Percentiles rank a stretch among this genome's conserved stretches.
Conservation (phyloP, 1,140 invertebrate genomes). For the Atta colombica region DNA sequence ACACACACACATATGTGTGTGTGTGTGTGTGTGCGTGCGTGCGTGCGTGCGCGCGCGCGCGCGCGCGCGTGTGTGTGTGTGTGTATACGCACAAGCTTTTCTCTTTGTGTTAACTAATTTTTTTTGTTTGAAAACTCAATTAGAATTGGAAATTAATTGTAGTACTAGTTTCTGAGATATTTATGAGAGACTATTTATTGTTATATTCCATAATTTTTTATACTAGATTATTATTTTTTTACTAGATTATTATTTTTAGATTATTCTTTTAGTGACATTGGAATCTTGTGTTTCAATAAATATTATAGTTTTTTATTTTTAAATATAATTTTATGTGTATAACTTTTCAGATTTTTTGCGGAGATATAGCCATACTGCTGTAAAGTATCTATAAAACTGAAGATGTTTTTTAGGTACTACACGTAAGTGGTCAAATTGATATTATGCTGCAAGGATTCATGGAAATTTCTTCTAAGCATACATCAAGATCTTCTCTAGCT, state of each 20-base stretch:
- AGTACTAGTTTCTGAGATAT: not conserved
- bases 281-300: not conserved
- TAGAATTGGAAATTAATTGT: not conserved
- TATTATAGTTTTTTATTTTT: not conserved
- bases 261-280: not conserved
- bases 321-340: not conserved
- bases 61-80: no score
- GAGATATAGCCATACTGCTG: not conserved
- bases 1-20: no score
- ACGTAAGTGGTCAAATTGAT: constrained; percentile 62
- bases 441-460: constrained; percentile 48
- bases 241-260: no score
- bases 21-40: no score
- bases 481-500: not conserved
- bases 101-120: not conserved
- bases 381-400: constrained; percentile 2
- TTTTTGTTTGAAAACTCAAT: not conserved
- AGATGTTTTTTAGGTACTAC: constrained; percentile 58
- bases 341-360: constrained; percentile 13
- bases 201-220: not conserved
- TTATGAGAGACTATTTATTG: not conserved
- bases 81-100: not conserved
- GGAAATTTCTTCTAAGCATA: constrained; percentile 6
- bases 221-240: not conserved
- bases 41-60: no score